Base-by-base conservation (phyloP, 2,797 vertebrate genomes). In the Thripadectes ignobilis region DNA sequence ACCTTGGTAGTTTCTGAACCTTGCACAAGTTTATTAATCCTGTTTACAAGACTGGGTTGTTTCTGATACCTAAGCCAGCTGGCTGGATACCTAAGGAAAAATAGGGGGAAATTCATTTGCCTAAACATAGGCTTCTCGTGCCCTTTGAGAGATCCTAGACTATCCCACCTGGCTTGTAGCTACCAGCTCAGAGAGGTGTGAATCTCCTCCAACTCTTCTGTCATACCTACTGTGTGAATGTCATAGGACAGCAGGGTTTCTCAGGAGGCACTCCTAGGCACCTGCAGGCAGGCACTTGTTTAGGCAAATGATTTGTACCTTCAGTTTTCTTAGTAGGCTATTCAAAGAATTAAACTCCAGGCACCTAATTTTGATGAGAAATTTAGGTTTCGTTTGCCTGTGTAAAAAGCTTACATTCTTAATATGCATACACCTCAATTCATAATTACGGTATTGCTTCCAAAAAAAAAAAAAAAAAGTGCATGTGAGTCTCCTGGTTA, bases 341-440 rank as follows among this genome's bases (percentile, higher is more conserved):
- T 55, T 87, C 55, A 85, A 89, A 88, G 30, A 81, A 82, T 73
- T 73, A 52, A 87, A 76, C 48, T 77, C 76, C 61, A 67, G 75
- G 65, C 14, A 7, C 45, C 23, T 71, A 46, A 74, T 85, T 92
- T 71, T 38, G 38, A 45, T 29, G 43, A 76, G 27, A 84, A 51
- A 81, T n/a, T 63, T 65, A 62, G 34, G 34, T 77, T 71, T 65
- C 20, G 34, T 74, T 88, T 80, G 27, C 30, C 27, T 68, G 0
- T 41, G 20, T 39, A 54, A 81, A 91, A 94, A 68, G 6, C 45
- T 20, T 81, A 9, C 1, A 1, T 71, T 77, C 30, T 36, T 73
- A 59, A 59, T 48, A 59, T 48, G 29, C 15, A 30, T 24, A 21
- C 29, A 62, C n/a, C 18, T 75, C 62, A 66, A 46, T 89, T 85